Evolutionary conservation across 2,797 vertebrate species (phyloP).

Genomic region (Florisuga fusca): DNA sequence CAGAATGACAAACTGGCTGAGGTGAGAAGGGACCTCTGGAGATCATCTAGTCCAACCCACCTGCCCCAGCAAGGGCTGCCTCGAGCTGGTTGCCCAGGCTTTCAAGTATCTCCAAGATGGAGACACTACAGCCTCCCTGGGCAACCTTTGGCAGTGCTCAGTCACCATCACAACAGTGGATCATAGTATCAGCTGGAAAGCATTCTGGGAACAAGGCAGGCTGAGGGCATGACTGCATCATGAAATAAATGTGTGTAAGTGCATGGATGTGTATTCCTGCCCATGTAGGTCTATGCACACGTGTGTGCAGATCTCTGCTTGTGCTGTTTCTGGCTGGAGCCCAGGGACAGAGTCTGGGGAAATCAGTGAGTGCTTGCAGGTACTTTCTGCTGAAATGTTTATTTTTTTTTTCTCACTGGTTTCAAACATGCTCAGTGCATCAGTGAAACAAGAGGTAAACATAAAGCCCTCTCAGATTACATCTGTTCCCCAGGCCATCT

Average conservation of each 20-base stretch:
- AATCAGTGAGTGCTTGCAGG: conserved; percentile 44
- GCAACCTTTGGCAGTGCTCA: background rate
- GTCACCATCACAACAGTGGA: background rate
- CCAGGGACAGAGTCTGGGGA: background rate
- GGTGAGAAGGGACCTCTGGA: background rate
- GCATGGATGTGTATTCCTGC: accelerated
- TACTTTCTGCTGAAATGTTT: conserved; percentile 70
- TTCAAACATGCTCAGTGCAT: conserved; percentile 76
- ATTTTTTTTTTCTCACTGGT: conserved; percentile 76
- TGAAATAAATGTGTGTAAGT: accelerated
- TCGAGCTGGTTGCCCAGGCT: background rate
- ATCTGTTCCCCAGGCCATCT: conserved; percentile 74
- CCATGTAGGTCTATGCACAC: accelerated
- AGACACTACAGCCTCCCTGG: background rate
- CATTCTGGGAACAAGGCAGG: background rate
- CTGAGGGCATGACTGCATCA: background rate
- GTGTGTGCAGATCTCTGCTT: too few species aligned
- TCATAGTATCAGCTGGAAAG: background rate
- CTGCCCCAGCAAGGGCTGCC: background rate
- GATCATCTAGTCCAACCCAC: background rate
- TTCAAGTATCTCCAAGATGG: background rate
- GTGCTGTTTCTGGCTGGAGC: conserved; percentile 23
- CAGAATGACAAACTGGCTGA: background rate
- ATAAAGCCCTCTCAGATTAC: conserved; percentile 77
- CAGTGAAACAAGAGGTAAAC: conserved; percentile 78